Evolutionary conservation across 2,113 vertebrate species (phyloP), one percentile per base, ranked within the genome.

Genomic region (Prochilodus magdalenae): DNA sequence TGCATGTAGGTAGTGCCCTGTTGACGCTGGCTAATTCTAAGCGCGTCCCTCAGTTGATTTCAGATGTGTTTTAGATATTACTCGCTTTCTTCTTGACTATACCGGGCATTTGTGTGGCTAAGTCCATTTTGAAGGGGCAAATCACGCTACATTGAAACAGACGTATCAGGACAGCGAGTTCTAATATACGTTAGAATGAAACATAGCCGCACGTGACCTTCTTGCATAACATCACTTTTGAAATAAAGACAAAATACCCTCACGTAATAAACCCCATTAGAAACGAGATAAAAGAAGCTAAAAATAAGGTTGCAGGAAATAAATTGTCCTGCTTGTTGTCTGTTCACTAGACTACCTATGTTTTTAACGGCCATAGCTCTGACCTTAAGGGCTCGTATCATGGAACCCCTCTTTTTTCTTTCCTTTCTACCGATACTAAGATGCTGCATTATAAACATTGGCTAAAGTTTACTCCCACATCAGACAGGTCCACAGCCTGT

Each of bases 181-280:
- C 81, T 88, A 83, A 86, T 87, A 87, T 83, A 84, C 66, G 66
- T 84, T 81, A 59, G 65, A 86, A 83, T 82, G 76, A 87, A 84
- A 84, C 74, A 74, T 66, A 36, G 59, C 77, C 73, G 73, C 53
- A 67, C 57, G 63, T 87, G 77, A 70, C 78, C 73, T 85, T 80
- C 83, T 88, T 84, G 81, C 73, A 82, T 85, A 83, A 77, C 86
- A 88, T 84, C 71, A 84, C 85, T 90, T 87, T 89, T 81, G 89
- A 91, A 85, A 83, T 89, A 88, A 85, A 86, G 76, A 83, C 65
- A 79, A 83, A 86, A 83, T 47, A 84, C 77, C n/a, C 86, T 87
- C 83, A 40, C 44, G 84, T 86, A 89, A 80, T 87, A 86, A 87
- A 86, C 88, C 79, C 81, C 86, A 85, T 90, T 88, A 85, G 76